Conservation (phyloP, 2,113 vertebrate species). For the Alethe diademata region DNA sequence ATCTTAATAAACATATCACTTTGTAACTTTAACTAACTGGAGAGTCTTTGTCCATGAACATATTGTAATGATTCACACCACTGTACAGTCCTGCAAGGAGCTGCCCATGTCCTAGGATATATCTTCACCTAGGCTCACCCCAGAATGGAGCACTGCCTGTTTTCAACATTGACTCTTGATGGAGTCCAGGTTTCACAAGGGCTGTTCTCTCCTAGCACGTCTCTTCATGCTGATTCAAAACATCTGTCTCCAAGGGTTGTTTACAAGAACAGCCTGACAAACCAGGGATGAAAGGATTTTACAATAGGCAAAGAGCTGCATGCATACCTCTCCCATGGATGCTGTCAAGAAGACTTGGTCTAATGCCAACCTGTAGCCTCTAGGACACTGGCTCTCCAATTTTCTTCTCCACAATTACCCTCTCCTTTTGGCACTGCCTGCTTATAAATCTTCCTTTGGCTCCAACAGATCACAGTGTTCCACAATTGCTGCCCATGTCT, state of each 20-base stretch:
- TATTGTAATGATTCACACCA: no score
- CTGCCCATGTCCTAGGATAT: accelerated
- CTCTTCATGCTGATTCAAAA: not conserved
- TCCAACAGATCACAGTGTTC: not conserved
- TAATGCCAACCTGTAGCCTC: not conserved
- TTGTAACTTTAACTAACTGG: no score
- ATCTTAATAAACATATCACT: no score
- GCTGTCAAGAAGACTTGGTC: not conserved
- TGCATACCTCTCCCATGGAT: not conserved
- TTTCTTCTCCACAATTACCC: not conserved
- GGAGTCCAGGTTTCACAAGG: not conserved
- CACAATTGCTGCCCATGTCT: accelerated
- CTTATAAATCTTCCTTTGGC: not conserved
- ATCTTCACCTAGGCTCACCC: accelerated
- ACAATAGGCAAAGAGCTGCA: not conserved
- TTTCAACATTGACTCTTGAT: accelerated
- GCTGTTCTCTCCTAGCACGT: accelerated
- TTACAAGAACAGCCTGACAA: not conserved
- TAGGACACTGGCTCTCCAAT: not conserved
- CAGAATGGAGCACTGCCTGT: accelerated
- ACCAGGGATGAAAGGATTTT: not conserved
- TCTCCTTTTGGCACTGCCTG: not conserved
- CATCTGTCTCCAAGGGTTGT: not conserved
- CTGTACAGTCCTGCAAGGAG: not conserved
- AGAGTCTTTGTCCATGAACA: no score